These are phyloP conservation scores for Dolichotis patagonum DNA, from an alignment of 2,113 vertebrate genomes.

Conservation along the genomic window DNA sequence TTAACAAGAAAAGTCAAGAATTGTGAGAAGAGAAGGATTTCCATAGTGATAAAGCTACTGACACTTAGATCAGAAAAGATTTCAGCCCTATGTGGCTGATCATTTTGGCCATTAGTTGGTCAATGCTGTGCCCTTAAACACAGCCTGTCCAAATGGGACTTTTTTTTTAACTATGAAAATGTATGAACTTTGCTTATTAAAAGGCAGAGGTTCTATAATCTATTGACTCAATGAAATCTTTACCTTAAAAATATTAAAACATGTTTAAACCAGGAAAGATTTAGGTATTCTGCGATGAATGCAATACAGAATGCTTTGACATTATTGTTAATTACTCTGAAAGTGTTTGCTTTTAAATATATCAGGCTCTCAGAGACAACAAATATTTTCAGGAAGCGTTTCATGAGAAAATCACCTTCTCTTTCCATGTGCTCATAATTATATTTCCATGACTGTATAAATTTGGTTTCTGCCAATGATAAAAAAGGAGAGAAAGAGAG, in stretches of 20 bases:
- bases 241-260: not conserved
- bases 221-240: not conserved
- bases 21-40: not conserved
- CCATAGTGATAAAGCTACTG: not conserved
- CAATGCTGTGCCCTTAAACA: not conserved
- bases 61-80: not conserved
- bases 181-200: not conserved
- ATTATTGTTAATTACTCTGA: not conserved
- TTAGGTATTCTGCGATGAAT: not conserved
- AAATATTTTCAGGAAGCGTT: not conserved
- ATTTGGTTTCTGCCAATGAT: not conserved
- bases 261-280: not conserved
- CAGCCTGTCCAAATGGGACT: too few species aligned
- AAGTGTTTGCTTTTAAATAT: not conserved
- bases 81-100: not conserved
- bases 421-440: not conserved
- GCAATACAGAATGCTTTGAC: not conserved
- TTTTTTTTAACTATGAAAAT: not conserved
- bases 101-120: not conserved
- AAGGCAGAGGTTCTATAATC: not conserved
- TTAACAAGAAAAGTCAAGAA: not conserved
- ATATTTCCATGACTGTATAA: not conserved
- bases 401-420: not conserved
- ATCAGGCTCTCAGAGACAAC: not conserved
- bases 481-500: too few species aligned